Percentiles rank a stretch among this genome's conserved stretches.
phyloP scores from a whole-genome alignment of 2,797 vertebrate genomes.

The Lithobates pipiens region DNA sequence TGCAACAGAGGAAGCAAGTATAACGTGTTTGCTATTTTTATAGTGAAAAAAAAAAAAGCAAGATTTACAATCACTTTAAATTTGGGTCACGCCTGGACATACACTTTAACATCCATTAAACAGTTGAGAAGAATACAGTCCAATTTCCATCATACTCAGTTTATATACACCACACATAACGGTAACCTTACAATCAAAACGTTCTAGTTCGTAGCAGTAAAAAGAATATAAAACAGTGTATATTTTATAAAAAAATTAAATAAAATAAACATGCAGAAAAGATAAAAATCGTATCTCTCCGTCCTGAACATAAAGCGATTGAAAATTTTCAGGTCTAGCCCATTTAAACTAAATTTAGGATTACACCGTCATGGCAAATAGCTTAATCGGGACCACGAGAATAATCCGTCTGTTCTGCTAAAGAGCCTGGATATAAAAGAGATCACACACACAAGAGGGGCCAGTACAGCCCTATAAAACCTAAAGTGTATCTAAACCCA shows the following conservation, averaged over 20 bases:
- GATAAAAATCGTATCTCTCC: not conserved
- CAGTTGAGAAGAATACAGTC: not conserved
- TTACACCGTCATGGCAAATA: slow-evolving; percentile 28
- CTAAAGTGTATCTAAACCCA: too few relatives aligned
- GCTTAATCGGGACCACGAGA: not conserved
- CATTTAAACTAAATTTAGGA: slow-evolving; percentile 32
- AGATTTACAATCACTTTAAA: too few relatives aligned
- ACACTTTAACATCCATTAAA: too few relatives aligned
- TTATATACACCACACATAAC: not conserved
- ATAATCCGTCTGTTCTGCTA: not conserved
- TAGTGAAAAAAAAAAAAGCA: too few relatives aligned
- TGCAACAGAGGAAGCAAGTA: too few relatives aligned
- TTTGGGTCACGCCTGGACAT: too few relatives aligned
- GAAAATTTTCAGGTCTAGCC: slow-evolving; percentile 5
- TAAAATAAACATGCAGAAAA: not conserved
- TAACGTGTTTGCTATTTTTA: too few relatives aligned
- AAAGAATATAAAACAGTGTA: not conserved
- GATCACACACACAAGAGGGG: too few relatives aligned
- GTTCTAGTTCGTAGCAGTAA: not conserved
- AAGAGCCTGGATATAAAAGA: not conserved
- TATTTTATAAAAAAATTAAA: not conserved
- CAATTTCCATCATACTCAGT: not conserved
- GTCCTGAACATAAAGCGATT: not conserved
- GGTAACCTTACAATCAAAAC: not conserved
- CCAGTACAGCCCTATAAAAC: too few relatives aligned